Evolutionary conservation across 30 jellyfish, hydroid and myxozoan genomes (phyloP), one percentile per base, ranked within the genome.

Genomic region (Aurelia aurita complex sp. Pacific): DNA sequence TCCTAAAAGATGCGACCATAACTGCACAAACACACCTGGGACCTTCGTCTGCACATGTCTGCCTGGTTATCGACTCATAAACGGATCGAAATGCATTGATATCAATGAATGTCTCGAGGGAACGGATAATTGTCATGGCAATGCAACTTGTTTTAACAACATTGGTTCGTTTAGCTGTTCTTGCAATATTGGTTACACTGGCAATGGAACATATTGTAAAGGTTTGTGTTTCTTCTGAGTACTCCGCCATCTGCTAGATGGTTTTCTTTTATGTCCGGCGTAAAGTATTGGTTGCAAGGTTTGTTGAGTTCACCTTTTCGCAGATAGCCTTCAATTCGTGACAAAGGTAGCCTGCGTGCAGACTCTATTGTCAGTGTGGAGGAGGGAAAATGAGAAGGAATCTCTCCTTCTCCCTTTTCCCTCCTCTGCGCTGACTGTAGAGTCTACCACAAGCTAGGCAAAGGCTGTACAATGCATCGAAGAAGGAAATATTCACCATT

Each of bases 131-230:
- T 85, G 95, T 40, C 85, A 85, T 53, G 34, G 12, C 50, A 75
- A 77, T 18, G 95, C 95, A n/a, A 85, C 78, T 16, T 85, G 95
- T 51, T 62, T 10, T n/a, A 73, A 85, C 33, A 85, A 35, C 53
- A 12, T 11, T 5, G 89, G 95, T 4, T n/a, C 70, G 0, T 75
- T 2, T 42, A 53, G 11, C 4, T 85, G 95, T 59, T 5, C 17
- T 18, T 81, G 90, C 67, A 68, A 68, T 12, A 51, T 52, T 57
- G 90, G 90, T 11, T 81, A 68, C 52, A 81, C 90, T 68, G 90
- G 90, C 16, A 68, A 81, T 59, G 90, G 90, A 6, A 70, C 55
- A 60, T 38, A 68, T 34, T 81, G 90, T 54, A 67, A 50, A 79
- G 89, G 81, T 79, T 12, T 46, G 57, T 46, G 11, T 46, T 46